These are phyloP conservation scores for Zosterops pallidus DNA, from an alignment of 2,113 vertebrate species.

Conservation along the genomic window DNA sequence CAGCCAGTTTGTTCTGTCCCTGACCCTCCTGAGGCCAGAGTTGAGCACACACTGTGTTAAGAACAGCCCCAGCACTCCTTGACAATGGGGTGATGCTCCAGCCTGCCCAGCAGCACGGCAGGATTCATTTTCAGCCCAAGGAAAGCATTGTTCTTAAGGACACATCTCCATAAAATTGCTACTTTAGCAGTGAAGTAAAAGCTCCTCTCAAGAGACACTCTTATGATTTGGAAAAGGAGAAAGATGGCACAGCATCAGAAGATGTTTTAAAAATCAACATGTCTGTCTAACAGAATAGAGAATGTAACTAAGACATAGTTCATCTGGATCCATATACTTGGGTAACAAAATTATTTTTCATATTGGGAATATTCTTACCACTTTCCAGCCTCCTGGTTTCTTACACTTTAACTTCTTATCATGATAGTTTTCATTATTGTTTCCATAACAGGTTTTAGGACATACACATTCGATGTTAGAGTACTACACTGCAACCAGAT, in stretches of 20 bases:
- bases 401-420: not conserved
- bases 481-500: not conserved
- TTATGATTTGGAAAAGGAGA: not conserved
- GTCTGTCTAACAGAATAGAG: not conserved
- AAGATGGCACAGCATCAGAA: not conserved
- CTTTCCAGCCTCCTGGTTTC: not conserved
- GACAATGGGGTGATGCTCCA: not conserved
- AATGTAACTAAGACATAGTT: not conserved
- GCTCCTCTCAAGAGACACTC: not conserved
- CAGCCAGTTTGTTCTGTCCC: not conserved
- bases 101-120: not conserved
- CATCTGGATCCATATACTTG: not conserved
- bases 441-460: not conserved
- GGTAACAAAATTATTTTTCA: not conserved
- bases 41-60: not conserved
- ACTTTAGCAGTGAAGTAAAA: not conserved
- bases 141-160: not conserved
- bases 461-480: fast-evolving
- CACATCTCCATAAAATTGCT: not conserved
- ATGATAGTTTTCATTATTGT: not conserved
- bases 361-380: not conserved
- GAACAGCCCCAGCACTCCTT: not conserved
- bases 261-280: not conserved
- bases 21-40: not conserved
- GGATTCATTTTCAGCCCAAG: not conserved